Base-by-base conservation (phyloP, 2,113 vertebrate species). In the Poeciliopsis prolifica region DNA sequence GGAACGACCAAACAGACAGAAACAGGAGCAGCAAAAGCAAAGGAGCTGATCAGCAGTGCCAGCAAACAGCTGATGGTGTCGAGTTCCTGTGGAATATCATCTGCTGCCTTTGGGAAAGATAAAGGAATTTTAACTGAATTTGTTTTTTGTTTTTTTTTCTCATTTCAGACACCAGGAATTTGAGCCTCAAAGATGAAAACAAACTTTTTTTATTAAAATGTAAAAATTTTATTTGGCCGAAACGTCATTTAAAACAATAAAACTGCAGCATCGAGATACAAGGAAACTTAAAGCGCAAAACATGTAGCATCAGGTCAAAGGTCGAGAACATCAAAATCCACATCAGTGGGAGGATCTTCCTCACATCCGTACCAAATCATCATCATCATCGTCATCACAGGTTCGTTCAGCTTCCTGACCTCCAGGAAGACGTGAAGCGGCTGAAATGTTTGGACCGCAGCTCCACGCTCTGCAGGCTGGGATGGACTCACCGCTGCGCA, bases 221-320 rank as follows among this genome's bases (percentile, higher is more conserved):
- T 84, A 82, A 86, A 86, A 86, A 82, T 66, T 83, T 89, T 89
- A 83, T 82, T 87, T 78, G 48, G 70, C 67, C 31, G 26, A 81
- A 42, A 77, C 33, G 58, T 80, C 22, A 37, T 71, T 79, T 1
- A 35, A 68, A 79, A 79, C 72, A 81, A 0, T 65, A 71, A 78
- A 62, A 17, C 48, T 22, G 69, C 78, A 31, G 79, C 77, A 5
- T 42, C 5, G 31, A 86, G 74, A 51, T 7, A 78, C 72, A 76
- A 67, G 60, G 71, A 51, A 63, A 58, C 1, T 35, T 48, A 54
- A 75, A 85, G 80, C 61, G 75, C 9, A 60, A 77, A 82, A 81
- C 79, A 66, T 29, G 15, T 15, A 6, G 33, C 48, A 30, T 35
- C 58, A 9, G 68, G 12, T 44, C 28, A 60, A 13, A 66, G 11